Evolutionary conservation across 2,888 invertebrate species (phyloP).

Genomic region (Phlogophora meticulosa): DNA sequence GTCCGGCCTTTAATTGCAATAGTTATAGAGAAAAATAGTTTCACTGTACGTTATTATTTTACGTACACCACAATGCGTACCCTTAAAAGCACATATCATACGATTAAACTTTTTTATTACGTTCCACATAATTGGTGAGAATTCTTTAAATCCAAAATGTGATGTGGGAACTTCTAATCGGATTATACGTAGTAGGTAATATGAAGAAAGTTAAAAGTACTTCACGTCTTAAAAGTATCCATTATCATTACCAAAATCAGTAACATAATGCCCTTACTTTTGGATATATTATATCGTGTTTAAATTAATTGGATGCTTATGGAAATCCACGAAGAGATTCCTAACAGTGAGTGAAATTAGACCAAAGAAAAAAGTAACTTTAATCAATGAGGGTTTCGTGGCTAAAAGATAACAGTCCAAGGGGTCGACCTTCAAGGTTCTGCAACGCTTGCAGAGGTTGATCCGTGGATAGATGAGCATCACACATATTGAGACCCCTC

Average conservation of each 20-base stretch:
- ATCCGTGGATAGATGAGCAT: no score
- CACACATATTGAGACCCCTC: no score
- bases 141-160: slow-evolving; percentile 15
- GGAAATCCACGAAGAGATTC: not conserved
- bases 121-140: slow-evolving; percentile 25
- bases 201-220: not conserved
- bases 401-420: no score
- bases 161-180: slow-evolving; percentile 36
- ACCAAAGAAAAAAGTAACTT: not conserved
- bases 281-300: not conserved
- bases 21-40: no score
- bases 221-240: not conserved
- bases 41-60: no score
- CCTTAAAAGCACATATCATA: slow-evolving; percentile 13
- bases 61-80: no score
- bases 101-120: slow-evolving; percentile 39
- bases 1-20: no score
- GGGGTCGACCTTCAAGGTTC: no score
- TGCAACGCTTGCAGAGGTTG: no score
- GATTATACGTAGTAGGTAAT: slow-evolving; percentile 50
- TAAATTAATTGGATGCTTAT: not conserved
- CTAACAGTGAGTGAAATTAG: not conserved
- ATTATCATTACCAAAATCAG: not conserved
- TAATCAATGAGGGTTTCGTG: no score
- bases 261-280: not conserved